phyloP scores from a whole-genome alignment of 2,888 invertebrate species.

The Ichneumoninae sp. region DNA sequence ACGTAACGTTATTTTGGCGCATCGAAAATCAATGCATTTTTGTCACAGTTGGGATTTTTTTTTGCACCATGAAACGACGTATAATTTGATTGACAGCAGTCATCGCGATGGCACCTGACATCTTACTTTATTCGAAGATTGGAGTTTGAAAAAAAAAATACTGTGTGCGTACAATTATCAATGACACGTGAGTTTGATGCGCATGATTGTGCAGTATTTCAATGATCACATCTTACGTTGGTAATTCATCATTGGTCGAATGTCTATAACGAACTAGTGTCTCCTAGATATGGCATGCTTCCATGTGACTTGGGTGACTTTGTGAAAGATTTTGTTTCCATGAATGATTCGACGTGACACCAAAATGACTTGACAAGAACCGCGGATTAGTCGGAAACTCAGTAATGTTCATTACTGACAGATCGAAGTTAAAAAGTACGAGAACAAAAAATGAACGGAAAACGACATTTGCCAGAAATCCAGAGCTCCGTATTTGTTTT shows the following conservation, averaged over 20 bases:
- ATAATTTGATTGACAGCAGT: conserved; percentile 23
- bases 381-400: neutral
- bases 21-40: neutral
- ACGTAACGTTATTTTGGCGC: neutral
- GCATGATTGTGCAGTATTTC: conserved; percentile 8
- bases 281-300: conserved; percentile 36
- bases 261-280: conserved; percentile 38
- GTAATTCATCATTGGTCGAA: conserved; percentile 36
- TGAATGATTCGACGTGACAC: conserved; percentile 12
- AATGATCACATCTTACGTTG: conserved; percentile 30
- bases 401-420: neutral
- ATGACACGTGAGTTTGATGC: conserved; percentile 23
- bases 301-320: neutral
- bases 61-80: neutral
- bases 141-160: neutral
- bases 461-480: conserved; percentile 15
- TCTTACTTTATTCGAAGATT: neutral
- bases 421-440: neutral
- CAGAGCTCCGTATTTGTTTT: conserved; percentile 18
- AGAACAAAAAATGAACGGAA: conserved; percentile 6
- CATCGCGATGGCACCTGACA: conserved; percentile 12
- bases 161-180: conserved; percentile 14
- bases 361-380: neutral
- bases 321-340: conserved; percentile 4
- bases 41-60: conserved; percentile 13